phyloP scores from a whole-genome alignment of 2,113 vertebrate genomes.

The Numida meleagris region DNA sequence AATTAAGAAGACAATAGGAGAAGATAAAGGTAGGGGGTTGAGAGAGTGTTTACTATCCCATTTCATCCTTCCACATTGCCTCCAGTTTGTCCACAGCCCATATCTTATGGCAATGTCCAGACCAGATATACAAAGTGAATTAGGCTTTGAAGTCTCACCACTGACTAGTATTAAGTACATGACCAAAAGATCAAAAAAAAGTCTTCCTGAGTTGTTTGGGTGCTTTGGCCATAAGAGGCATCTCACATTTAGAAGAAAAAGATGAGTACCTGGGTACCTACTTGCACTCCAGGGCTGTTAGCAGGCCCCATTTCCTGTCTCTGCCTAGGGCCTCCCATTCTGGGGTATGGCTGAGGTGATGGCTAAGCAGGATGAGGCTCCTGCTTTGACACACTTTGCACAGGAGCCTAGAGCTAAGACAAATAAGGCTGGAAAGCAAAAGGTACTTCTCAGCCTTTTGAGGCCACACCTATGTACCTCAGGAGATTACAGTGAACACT shows the following conservation, averaged over 20 bases:
- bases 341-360: neutral
- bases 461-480: neutral
- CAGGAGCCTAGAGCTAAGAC: neutral
- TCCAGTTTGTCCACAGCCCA: neutral
- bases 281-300: neutral
- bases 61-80: neutral
- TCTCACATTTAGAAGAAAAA: neutral
- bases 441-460: neutral
- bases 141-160: neutral
- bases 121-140: neutral
- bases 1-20: neutral
- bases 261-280: neutral
- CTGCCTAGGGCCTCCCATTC: neutral
- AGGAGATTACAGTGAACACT: neutral
- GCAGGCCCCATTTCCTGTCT: neutral
- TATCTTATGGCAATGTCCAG: neutral
- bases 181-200: neutral
- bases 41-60: neutral
- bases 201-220: neutral
- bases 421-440: neutral
- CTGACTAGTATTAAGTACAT: neutral
- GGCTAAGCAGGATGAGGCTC: neutral
- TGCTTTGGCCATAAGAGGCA: neutral
- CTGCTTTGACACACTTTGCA: neutral
- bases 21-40: neutral